Evolutionary conservation across 2,888 invertebrate species (phyloP).

Genomic region (Catocala nupta): DNA sequence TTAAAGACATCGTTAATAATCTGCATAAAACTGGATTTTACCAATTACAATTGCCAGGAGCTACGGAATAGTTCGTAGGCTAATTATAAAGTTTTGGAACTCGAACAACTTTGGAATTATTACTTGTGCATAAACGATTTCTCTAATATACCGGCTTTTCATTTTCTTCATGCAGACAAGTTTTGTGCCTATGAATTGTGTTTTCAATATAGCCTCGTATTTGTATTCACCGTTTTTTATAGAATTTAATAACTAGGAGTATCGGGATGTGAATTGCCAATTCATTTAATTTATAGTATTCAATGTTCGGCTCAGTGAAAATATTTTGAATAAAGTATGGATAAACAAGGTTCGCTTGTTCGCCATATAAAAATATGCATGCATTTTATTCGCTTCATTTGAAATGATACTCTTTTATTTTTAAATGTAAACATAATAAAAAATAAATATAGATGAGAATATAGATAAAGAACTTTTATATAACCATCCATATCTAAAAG

Average conservation of each 20-base stretch:
- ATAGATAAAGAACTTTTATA: no score
- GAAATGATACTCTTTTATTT: no score
- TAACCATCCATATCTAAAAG: no score
- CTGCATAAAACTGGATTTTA: constrained; percentile 11
- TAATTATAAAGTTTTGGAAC: constrained; percentile 34
- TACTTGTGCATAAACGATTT: constrained; percentile 22
- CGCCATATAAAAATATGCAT: no score
- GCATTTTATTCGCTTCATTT: no score
- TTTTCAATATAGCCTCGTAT: neutral
- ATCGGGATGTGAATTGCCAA: neutral
- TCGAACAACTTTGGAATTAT: constrained; percentile 21
- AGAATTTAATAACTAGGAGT: neutral
- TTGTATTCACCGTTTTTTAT: neutral
- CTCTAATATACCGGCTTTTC: constrained; percentile 19
- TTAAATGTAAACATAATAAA: no score
- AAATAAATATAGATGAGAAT: no score
- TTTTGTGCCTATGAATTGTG: neutral
- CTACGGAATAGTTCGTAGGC: constrained; percentile 20
- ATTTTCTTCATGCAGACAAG: constrained; percentile 7
- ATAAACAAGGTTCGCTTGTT: no score
- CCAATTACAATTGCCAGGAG: constrained; percentile 22
- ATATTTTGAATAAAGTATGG: constrained; percentile 1
- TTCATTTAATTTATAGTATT: constrained; percentile 5
- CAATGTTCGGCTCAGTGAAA: constrained; percentile 7
- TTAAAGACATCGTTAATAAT: constrained; percentile 13